Conservation (phyloP, 2,113 vertebrate species). For the Xiphophorus couchianus region DNA sequence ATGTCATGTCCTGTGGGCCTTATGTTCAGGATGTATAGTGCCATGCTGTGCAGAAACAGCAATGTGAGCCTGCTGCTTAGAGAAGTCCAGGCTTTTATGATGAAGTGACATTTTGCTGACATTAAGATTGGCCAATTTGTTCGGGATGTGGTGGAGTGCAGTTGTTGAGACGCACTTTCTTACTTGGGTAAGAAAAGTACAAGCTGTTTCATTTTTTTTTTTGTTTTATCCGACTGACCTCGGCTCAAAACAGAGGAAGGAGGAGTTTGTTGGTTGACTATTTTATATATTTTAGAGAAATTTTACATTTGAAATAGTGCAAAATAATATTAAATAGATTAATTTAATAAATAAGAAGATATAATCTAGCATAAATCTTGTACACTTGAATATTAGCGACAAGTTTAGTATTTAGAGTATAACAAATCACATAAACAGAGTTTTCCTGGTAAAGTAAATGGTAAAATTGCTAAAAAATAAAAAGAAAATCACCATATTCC, state of each 20-base stretch:
- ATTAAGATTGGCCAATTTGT: slow-evolving; percentile 85
- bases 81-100: slow-evolving; percentile 80
- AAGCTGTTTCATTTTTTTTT: slow-evolving; percentile 34
- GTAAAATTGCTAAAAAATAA: slow-evolving; percentile 31
- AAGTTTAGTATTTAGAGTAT: slow-evolving; percentile 34
- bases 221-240: slow-evolving; percentile 48
- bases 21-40: slow-evolving; percentile 77
- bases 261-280: slow-evolving; percentile 34
- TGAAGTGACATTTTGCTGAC: slow-evolving; percentile 85
- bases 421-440: slow-evolving; percentile 7
- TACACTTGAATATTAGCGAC: slow-evolving; percentile 26
- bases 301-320: background rate
- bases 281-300: slow-evolving; percentile 5
- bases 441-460: slow-evolving; percentile 24
- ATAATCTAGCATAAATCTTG: background rate
- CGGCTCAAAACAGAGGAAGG: slow-evolving; percentile 61
- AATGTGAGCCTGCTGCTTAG: slow-evolving; percentile 58
- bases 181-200: slow-evolving; percentile 67
- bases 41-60: slow-evolving; percentile 79
- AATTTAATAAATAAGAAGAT: background rate
- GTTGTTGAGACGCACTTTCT: slow-evolving; percentile 71
- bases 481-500: slow-evolving; percentile 39
- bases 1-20: slow-evolving; percentile 74
- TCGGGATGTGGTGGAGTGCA: slow-evolving; percentile 76
- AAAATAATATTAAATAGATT: slow-evolving; percentile 4